Evolutionary conservation across 92 coral and sea anemone genomes (phyloP), one percentile per base, ranked within the genome.

Genomic region (Porites cylindrica): DNA sequence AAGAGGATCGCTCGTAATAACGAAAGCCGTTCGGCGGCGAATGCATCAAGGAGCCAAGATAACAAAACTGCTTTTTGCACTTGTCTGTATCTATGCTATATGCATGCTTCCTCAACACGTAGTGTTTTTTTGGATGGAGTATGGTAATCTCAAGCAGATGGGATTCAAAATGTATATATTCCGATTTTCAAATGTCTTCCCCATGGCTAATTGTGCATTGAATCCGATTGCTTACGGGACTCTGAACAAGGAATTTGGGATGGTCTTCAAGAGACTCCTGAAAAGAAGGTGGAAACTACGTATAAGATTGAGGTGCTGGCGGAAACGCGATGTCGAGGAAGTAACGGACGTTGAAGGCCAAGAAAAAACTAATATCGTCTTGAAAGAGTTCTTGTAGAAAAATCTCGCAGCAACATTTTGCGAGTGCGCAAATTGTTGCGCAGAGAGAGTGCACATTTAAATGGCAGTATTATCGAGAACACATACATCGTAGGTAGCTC

Each of bases 191-290:
- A 96, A 96, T 84, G 93, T 96, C 6, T 96, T 96, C 71, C 93
- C 98, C 24, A 96, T 96, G 97, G 97, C 97, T 16, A 96, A 96
- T 86, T 91, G 98, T 67, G 98, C 98, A 66, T 85, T 96, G 61
- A 94, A 96, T 50, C 96, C 98, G 7, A 94, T 96, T 19, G 96
- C 92, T 21, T 96, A 96, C 67, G 98, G 97, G 4, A 94, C 95
- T 11, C 79, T 96, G 63, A 91, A 96, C 90, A 89, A 94, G 62
- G 98, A 96, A 24, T 96, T 94, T 59, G 88, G 75, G 24, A 91
- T 90, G 76, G 98, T 94, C 56, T 96, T 91, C 81, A 90, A 74
- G 76, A 81, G 79, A 29, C 78, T 94, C 12, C 90, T 96, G 8
- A 78, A n/a, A 64, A 54, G 58, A 11, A 78, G 47, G 20, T 78